A percentile compares a stretch with the other conserved stretches of the same genome.
phyloP scores from a whole-genome alignment of 2,797 vertebrate genomes.

The Vultur gryphus region DNA sequence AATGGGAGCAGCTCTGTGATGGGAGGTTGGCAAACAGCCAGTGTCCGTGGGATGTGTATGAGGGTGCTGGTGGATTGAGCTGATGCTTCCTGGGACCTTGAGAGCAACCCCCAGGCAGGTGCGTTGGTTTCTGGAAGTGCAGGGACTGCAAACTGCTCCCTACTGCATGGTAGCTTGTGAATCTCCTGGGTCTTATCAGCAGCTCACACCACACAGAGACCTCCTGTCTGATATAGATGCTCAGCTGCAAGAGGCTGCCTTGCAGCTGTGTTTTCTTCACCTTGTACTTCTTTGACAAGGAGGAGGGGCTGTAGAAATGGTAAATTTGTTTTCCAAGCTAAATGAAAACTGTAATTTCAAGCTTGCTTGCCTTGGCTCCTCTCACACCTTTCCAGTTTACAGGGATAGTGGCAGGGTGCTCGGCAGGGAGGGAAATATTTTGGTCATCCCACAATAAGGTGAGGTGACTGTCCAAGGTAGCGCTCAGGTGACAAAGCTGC shows the following conservation, averaged over 20 bases:
- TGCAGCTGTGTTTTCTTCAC: slow-evolving; percentile 11
- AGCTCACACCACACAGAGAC: background rate
- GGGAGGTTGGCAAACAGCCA: background rate
- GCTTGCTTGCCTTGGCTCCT: background rate
- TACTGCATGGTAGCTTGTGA: background rate
- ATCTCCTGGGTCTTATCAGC: slow-evolving; percentile 24
- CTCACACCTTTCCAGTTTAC: background rate
- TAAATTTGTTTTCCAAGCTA: background rate
- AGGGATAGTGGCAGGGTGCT: background rate
- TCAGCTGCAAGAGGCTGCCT: background rate
- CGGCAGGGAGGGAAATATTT: background rate
- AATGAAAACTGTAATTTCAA: slow-evolving; percentile 11
- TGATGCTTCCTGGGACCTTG: background rate
- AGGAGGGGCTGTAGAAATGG: background rate
- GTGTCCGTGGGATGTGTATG: background rate
- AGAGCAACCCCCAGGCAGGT: background rate
- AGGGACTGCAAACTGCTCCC: background rate
- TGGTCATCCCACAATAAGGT: background rate
- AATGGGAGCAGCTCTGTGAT: background rate
- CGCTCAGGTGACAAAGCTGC: background rate
- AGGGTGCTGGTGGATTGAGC: background rate
- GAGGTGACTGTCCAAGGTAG: background rate
- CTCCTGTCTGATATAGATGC: background rate
- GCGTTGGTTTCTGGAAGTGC: background rate
- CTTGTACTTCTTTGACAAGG: background rate